These are phyloP conservation scores for Tringa solitaria DNA, from an alignment of 2,113 vertebrate genomes.

Conservation along the genomic window DNA sequence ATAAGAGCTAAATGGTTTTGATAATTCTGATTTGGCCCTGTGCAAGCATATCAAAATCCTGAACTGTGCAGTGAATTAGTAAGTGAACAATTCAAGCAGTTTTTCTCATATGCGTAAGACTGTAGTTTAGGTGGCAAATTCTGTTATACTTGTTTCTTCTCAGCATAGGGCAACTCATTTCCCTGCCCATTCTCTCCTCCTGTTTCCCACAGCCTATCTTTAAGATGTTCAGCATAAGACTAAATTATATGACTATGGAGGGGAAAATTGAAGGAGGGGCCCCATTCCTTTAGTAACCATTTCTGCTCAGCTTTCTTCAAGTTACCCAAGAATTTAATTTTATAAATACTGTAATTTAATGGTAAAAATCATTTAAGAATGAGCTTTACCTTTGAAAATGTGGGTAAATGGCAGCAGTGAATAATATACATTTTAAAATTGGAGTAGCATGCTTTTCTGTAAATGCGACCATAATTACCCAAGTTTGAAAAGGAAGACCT, in stretches of 20 bases:
- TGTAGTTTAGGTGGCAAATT: background rate
- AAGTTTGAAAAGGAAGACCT: background rate
- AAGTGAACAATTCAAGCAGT: background rate
- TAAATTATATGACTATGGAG: background rate
- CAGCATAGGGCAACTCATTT: fast-evolving
- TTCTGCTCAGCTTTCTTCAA: background rate
- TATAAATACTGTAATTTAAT: background rate
- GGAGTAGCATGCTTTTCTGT: background rate
- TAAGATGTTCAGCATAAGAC: background rate
- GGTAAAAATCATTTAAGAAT: background rate
- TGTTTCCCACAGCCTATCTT: background rate
- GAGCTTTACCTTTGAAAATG: background rate
- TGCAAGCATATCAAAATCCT: background rate
- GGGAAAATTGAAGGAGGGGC: background rate
- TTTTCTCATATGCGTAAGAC: background rate
- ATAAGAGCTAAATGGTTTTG: background rate
- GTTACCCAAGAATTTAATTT: background rate
- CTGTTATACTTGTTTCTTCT: background rate
- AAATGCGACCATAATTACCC: background rate
- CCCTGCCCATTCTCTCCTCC: background rate
- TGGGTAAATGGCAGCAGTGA: background rate
- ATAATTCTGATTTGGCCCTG: background rate
- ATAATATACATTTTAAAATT: background rate
- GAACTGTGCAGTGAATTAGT: background rate
- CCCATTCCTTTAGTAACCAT: background rate